phyloP scores from a whole-genome alignment of 2,797 vertebrate species.

The Gadopsis bispinosus region DNA sequence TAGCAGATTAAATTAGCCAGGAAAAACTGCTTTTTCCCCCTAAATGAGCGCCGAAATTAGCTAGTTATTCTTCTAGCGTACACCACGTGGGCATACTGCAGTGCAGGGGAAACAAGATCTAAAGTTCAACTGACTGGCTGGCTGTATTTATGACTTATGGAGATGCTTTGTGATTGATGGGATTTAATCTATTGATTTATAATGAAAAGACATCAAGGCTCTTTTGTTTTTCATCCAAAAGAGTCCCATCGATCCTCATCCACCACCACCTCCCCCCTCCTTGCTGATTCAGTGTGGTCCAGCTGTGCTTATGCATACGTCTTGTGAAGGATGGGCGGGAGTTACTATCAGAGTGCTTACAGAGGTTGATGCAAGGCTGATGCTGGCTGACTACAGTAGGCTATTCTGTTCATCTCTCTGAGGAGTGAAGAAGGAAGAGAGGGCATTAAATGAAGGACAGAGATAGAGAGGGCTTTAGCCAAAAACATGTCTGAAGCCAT shows the following conservation, averaged over 20 bases:
- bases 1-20: conserved; percentile 61
- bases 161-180: conserved; percentile 38
- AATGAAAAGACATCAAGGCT: conserved; percentile 55
- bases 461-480: background rate
- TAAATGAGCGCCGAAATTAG: background rate
- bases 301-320: conserved; percentile 54
- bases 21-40: conserved; percentile 20
- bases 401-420: background rate
- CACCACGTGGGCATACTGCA: background rate
- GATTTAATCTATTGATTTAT: conserved; percentile 44
- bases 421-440: background rate
- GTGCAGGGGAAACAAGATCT: background rate
- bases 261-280: conserved; percentile 18
- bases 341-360: conserved; percentile 52
- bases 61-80: background rate
- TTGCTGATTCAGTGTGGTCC: conserved; percentile 76
- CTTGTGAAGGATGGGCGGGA: conserved; percentile 40
- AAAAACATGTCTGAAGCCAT: background rate
- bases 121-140: background rate
- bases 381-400: background rate
- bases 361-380: conserved; percentile 39
- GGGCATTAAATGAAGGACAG: background rate
- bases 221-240: conserved; percentile 54
- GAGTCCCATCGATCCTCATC: conserved; percentile 45
- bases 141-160: conserved; percentile 22